Evolutionary conservation across 2,888 invertebrate species (phyloP).

Genomic region (Torymus aiolomorphi): DNA sequence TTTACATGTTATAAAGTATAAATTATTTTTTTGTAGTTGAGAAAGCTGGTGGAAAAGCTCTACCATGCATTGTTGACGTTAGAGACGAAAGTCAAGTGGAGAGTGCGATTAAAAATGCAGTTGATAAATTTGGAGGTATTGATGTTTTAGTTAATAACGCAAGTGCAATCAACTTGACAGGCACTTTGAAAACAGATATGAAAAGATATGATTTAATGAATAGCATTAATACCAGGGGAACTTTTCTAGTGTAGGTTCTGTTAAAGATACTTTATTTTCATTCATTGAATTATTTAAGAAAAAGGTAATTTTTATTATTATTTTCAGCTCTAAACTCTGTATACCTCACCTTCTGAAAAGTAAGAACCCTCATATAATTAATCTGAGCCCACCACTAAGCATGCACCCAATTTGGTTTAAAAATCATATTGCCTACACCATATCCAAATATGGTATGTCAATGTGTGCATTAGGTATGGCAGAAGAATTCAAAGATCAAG

Average conservation of each 20-base stretch:
- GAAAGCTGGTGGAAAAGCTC: slow-evolving; percentile 88
- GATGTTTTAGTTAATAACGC: slow-evolving; percentile 98
- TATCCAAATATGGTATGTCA: slow-evolving; percentile 99
- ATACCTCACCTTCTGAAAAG: slow-evolving; percentile 91
- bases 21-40: slow-evolving; percentile 81
- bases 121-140: slow-evolving; percentile 94
- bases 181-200: slow-evolving; percentile 92
- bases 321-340: slow-evolving; percentile 90
- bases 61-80: slow-evolving; percentile 93
- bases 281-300: slow-evolving; percentile 7
- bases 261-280: slow-evolving; percentile 52
- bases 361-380: slow-evolving; percentile 94
- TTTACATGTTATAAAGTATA: slow-evolving; percentile 4
- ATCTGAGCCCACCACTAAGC: slow-evolving; percentile 95
- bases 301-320: slow-evolving; percentile 10
- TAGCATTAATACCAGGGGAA: slow-evolving; percentile 94
- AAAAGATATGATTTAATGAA: slow-evolving; percentile 98
- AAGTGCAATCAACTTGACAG: slow-evolving; percentile 92
- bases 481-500: slow-evolving; percentile 89
- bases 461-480: slow-evolving; percentile 98
- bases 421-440: slow-evolving; percentile 95
- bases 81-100: slow-evolving; percentile 87
- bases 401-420: slow-evolving; percentile 94
- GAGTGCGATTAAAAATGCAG: slow-evolving; percentile 84
- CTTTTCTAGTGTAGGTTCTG: slow-evolving; percentile 89